A percentile compares a stretch with the other conserved stretches of the same genome.
Evolutionary conservation across 2,888 invertebrate species (phyloP).

Genomic region (Cantharis flavilabris): DNA sequence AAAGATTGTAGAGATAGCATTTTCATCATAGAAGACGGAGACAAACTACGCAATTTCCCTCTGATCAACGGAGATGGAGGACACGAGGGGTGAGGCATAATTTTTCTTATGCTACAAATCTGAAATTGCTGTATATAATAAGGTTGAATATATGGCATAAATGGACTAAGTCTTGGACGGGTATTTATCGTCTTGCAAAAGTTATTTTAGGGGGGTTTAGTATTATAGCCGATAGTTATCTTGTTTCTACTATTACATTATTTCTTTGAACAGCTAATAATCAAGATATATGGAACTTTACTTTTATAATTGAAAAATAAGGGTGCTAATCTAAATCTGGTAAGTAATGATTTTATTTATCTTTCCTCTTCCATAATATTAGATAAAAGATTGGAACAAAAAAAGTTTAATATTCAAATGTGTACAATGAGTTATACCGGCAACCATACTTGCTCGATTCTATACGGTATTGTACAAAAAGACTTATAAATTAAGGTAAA

Average conservation of each 20-base stretch:
- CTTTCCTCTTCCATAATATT: background rate
- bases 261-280: background rate
- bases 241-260: background rate
- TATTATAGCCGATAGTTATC: background rate
- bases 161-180: slow-evolving; percentile 42
- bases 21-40: slow-evolving; percentile 60
- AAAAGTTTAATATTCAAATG: background rate
- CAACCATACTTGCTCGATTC: too few species aligned
- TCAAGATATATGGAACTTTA: background rate
- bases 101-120: slow-evolving; percentile 51
- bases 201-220: slow-evolving; percentile 1
- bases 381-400: background rate
- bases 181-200: slow-evolving; percentile 34
- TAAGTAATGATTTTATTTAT: background rate
- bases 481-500: too few species aligned
- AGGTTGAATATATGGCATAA: slow-evolving; percentile 49
- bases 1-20: slow-evolving; percentile 67
- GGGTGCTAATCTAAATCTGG: background rate
- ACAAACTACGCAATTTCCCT: slow-evolving; percentile 49
- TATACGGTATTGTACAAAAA: too few species aligned
- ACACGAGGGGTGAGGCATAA: slow-evolving; percentile 47
- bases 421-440: background rate
- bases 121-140: slow-evolving; percentile 52
- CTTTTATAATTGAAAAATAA: background rate
- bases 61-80: slow-evolving; percentile 39